Percentiles rank a stretch among this genome's conserved stretches.
Conservation (phyloP, 2,113 vertebrate species). For the Salminus brasiliensis region DNA sequence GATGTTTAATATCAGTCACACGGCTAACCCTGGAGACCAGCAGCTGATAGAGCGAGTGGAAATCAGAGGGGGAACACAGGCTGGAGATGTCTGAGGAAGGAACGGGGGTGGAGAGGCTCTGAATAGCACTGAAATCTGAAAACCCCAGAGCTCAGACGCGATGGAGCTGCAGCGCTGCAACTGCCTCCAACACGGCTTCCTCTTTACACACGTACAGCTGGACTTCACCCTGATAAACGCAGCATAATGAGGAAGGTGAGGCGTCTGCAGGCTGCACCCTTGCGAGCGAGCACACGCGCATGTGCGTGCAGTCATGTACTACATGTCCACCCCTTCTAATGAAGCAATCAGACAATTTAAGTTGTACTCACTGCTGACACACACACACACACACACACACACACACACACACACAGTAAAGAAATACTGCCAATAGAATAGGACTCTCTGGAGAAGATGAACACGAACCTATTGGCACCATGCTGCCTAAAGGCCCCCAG, state of each 20-base stretch:
- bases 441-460: too few species aligned
- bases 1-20: slow-evolving; percentile 17
- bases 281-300: too few species aligned
- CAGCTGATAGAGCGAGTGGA: slow-evolving; percentile 16
- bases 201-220: slow-evolving; percentile 22
- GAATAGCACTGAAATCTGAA: background rate
- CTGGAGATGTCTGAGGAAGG: background rate
- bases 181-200: background rate
- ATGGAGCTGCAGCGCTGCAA: background rate
- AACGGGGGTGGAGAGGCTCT: background rate
- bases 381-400: background rate
- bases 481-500: too few species aligned
- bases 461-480: too few species aligned
- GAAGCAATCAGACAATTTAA: too few species aligned
- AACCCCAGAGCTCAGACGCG: background rate
- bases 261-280: background rate
- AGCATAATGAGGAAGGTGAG: slow-evolving; percentile 36
- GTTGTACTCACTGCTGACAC: too few species aligned
- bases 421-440: too few species aligned
- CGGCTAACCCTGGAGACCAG: background rate
- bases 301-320: too few species aligned
- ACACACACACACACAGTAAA: too few species aligned
- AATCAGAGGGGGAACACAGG: slow-evolving; percentile 7
- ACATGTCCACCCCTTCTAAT: background rate
- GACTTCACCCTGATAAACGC: slow-evolving; percentile 24